A percentile compares a stretch with the other conserved stretches of the same genome.
Conservation (phyloP, 2,797 vertebrate genomes). For the Tauraco hartlaubi region DNA sequence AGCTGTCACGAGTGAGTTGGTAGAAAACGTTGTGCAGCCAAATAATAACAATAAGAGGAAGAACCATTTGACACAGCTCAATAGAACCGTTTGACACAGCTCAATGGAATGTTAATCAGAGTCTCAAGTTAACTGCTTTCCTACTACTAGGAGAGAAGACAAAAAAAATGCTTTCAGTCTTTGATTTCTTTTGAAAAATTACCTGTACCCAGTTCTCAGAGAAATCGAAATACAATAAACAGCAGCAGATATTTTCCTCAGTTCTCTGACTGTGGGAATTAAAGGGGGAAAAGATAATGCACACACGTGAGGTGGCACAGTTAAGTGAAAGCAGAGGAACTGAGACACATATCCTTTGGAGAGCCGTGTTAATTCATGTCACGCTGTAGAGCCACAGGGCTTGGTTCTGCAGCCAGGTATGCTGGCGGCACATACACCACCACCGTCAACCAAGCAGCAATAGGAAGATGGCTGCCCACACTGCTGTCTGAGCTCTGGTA, state of each 20-base stretch:
- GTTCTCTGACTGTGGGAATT: neutral
- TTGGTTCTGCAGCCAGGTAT: neutral
- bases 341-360: neutral
- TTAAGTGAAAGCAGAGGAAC: neutral
- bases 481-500: neutral
- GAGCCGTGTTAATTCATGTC: fast-evolving
- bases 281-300: neutral
- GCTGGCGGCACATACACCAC: fast-evolving
- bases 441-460: neutral
- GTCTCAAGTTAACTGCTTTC: neutral
- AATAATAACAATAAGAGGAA: neutral
- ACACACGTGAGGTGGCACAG: neutral
- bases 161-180: neutral
- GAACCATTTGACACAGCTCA: neutral
- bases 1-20: neutral
- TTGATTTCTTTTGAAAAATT: neutral
- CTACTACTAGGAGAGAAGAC: neutral
- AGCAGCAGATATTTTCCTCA: neutral
- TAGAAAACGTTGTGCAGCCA: neutral
- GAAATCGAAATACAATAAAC: neutral
- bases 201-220: neutral
- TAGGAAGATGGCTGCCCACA: neutral
- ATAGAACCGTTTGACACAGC: neutral
- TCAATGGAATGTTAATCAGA: neutral
- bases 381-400: neutral